These are phyloP conservation scores for Dendroctonus valens DNA, from an alignment of 1,140 invertebrate species.

Conservation along the genomic window DNA sequence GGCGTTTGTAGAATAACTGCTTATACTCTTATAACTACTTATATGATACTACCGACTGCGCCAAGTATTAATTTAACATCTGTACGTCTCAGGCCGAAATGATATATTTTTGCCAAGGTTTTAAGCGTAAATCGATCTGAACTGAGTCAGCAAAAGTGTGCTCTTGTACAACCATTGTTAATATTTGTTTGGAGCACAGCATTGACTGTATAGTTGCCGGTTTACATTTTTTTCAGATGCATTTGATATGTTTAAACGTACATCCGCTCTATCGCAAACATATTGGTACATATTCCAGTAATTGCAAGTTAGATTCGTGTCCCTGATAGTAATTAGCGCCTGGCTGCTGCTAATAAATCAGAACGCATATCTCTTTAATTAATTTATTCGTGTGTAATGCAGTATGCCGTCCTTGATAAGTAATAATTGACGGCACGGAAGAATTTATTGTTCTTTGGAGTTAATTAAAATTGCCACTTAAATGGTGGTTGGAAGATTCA, in stretches of 20 bases:
- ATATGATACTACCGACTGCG: too few species aligned
- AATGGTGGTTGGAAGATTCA: too few species aligned
- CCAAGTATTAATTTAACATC: too few species aligned
- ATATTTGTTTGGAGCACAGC: too few species aligned
- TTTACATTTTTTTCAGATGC: background rate
- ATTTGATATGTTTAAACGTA: background rate
- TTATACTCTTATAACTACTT: too few species aligned
- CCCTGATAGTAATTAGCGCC: constrained; percentile 19
- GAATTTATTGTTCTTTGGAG: constrained; percentile 6
- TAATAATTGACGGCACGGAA: constrained; percentile 1
- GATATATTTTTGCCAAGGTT: too few species aligned
- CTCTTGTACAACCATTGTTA: too few species aligned
- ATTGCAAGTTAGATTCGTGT: constrained; percentile 23
- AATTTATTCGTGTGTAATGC: constrained; percentile 22
- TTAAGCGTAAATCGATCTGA: too few species aligned
- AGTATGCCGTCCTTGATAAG: constrained; percentile 11
- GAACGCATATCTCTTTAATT: constrained; percentile 23
- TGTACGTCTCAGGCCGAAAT: too few species aligned
- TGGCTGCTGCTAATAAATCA: constrained; percentile 22
- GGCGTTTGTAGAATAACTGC: too few species aligned
- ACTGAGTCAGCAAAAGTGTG: too few species aligned
- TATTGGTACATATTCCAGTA: constrained; percentile 7
- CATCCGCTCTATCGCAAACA: background rate
- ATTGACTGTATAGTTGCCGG: background rate
- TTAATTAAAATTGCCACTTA: too few species aligned